phyloP scores from a whole-genome alignment of 2,888 invertebrate species.

The Drosophila diplacantha region DNA sequence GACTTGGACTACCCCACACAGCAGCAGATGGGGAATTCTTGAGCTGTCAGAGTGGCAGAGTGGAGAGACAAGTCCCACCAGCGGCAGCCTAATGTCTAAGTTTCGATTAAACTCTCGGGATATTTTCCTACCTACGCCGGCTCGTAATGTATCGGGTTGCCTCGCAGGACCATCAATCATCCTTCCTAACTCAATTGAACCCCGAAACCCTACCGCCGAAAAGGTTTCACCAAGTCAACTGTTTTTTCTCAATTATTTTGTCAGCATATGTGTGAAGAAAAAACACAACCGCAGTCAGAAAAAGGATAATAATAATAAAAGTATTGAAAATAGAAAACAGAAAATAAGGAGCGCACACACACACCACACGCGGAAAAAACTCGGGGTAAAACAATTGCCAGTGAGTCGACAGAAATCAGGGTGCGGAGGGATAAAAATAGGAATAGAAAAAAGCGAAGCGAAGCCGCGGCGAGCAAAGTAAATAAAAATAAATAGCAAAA shows the following conservation, averaged over 20 bases:
- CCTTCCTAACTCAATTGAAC: slow-evolving; percentile 32
- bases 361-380: not conserved
- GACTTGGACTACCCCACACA: slow-evolving; percentile 51
- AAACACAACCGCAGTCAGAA: slow-evolving; percentile 49
- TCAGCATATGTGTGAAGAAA: slow-evolving; percentile 67
- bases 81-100: slow-evolving; percentile 7
- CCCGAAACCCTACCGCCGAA: slow-evolving; percentile 15
- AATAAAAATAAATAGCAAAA: slow-evolving; percentile 65
- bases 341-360: slow-evolving; percentile 14
- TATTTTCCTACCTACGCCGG: slow-evolving; percentile 11
- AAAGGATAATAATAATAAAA: slow-evolving; percentile 60
- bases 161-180: slow-evolving; percentile 27
- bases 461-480: slow-evolving; percentile 41
- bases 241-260: slow-evolving; percentile 62
- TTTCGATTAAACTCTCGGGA: slow-evolving; percentile 17
- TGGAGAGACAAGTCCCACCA: slow-evolving; percentile 22
- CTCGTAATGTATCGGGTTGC: slow-evolving; percentile 14
- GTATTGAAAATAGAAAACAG: slow-evolving; percentile 42
- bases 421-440: slow-evolving; percentile 28
- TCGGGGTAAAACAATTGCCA: slow-evolving; percentile 62
- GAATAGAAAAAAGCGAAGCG: slow-evolving; percentile 25
- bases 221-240: slow-evolving; percentile 34
- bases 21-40: slow-evolving; percentile 32
- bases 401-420: slow-evolving; percentile 57
- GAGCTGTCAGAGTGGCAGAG: slow-evolving; percentile 16